Conservation (phyloP, 1,140 invertebrate genomes). For the Drosophila baimaii region DNA sequence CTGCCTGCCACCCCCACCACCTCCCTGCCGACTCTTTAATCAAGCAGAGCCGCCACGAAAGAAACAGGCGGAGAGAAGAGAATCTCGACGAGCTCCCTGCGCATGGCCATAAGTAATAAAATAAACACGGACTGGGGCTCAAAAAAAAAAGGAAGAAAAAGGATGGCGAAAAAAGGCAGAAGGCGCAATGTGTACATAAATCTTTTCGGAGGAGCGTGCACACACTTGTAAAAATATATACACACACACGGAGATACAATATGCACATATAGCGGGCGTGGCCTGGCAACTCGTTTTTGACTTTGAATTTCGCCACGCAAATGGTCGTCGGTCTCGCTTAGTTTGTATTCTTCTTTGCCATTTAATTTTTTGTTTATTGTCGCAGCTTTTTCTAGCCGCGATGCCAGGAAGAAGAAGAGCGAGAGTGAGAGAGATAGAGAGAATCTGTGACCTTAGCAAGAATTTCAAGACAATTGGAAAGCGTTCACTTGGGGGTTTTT, state of each 20-base stretch:
- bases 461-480: slow-evolving; percentile 48
- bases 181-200: slow-evolving; percentile 61
- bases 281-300: slow-evolving; percentile 56
- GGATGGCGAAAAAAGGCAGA: slow-evolving; percentile 50
- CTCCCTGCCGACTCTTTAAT: slow-evolving; percentile 43
- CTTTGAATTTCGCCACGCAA: slow-evolving; percentile 80
- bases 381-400: slow-evolving; percentile 47
- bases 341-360: slow-evolving; percentile 58
- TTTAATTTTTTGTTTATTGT: slow-evolving; percentile 65
- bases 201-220: slow-evolving; percentile 39
- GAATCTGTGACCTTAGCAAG: slow-evolving; percentile 65
- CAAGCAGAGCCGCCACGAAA: slow-evolving; percentile 46
- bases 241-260: slow-evolving; percentile 3
- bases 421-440: background rate
- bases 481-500: background rate
- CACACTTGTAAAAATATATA: slow-evolving; percentile 1
- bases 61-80: slow-evolving; percentile 3
- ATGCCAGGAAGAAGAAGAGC: slow-evolving; percentile 3
- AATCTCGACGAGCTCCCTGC: slow-evolving; percentile 29
- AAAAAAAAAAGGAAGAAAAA: slow-evolving; percentile 47
- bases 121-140: slow-evolving; percentile 65
- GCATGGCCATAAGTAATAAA: slow-evolving; percentile 68
- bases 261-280: slow-evolving; percentile 53
- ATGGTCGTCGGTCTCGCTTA: slow-evolving; percentile 52
- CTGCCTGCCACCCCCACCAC: slow-evolving; percentile 23